A percentile compares a stretch with the other conserved stretches of the same genome.
Evolutionary conservation across 2,888 invertebrate genomes (phyloP).

Genomic region (Entomobrya multifasciata): DNA sequence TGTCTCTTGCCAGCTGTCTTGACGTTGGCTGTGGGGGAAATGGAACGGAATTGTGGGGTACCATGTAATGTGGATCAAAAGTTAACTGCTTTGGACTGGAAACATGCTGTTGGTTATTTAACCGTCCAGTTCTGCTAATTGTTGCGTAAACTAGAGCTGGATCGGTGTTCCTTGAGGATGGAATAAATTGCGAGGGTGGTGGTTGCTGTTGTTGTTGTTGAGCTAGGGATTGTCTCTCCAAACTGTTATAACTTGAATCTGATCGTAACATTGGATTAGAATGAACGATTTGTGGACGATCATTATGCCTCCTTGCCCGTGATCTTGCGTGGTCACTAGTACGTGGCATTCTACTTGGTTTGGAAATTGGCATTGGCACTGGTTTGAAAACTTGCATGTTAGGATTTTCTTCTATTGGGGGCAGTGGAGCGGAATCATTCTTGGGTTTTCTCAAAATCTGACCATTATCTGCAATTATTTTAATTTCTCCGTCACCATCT

Average conservation of each 20-base stretch:
- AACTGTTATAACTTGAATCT: not conserved
- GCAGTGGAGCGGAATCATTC: not conserved
- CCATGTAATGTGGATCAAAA: conserved; percentile 43
- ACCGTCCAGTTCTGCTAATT: not conserved
- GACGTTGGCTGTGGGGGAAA: not conserved
- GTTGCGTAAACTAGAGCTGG: conserved; percentile 33
- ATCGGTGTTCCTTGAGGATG: not conserved
- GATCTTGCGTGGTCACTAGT: too few species aligned
- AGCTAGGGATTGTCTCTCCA: too few species aligned
- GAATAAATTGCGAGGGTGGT: not conserved
- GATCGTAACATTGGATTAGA: conserved; percentile 41
- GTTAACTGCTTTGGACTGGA: not conserved
- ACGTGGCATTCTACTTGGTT: not conserved
- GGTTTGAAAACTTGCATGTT: conserved; percentile 58
- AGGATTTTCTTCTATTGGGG: not conserved
- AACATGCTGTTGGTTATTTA: not conserved
- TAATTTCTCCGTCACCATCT: conserved; percentile 63
- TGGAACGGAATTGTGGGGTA: conserved; percentile 8
- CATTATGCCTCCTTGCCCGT: not conserved
- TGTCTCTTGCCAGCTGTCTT: not conserved
- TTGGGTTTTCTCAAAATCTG: conserved; percentile 50
- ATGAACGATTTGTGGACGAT: conserved; percentile 35
- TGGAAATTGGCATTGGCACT: conserved; percentile 16
- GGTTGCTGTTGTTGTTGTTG: too few species aligned
- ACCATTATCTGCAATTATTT: conserved; percentile 66